A percentile compares a stretch with the other conserved stretches of the same genome.
These are phyloP conservation scores for Teinopalpus imperialis DNA, from an alignment of 2,888 invertebrate species.

Conservation along the genomic window DNA sequence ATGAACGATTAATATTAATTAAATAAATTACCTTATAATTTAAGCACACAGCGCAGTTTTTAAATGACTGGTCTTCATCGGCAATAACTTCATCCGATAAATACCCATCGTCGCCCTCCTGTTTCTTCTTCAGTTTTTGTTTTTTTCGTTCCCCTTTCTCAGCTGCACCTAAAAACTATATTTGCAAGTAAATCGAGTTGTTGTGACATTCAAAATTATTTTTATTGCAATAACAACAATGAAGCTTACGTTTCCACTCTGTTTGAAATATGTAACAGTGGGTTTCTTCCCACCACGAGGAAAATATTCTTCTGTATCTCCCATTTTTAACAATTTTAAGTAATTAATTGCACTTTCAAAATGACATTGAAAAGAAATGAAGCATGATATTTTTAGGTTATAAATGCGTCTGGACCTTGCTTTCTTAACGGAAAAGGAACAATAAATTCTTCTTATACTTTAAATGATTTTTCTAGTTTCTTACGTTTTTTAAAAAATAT, in stretches of 20 bases:
- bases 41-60: slow-evolving; percentile 59
- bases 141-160: slow-evolving; percentile 68
- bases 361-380: not conserved
- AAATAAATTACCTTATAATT: slow-evolving; percentile 51
- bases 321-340: slow-evolving; percentile 43
- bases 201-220: slow-evolving; percentile 5
- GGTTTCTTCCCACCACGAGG: slow-evolving; percentile 81
- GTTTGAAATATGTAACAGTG: slow-evolving; percentile 63
- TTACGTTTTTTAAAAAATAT: no score
- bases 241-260: slow-evolving; percentile 62
- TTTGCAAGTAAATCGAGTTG: slow-evolving; percentile 11
- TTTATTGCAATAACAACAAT: slow-evolving; percentile 10
- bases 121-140: slow-evolving; percentile 56
- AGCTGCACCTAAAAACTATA: slow-evolving; percentile 64
- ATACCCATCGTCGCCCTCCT: slow-evolving; percentile 69
- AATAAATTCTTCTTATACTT: no score
- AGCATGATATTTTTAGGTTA: slow-evolving; percentile 21
- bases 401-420: not conserved
- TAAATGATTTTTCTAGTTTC: no score
- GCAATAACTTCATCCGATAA: slow-evolving; percentile 61
- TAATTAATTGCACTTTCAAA: not conserved
- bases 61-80: slow-evolving; percentile 55
- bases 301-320: slow-evolving; percentile 77
- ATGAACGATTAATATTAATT: no score
- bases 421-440: no score